phyloP scores from a whole-genome alignment of 2,797 vertebrate species.

The Hylomyscus alleni region DNA sequence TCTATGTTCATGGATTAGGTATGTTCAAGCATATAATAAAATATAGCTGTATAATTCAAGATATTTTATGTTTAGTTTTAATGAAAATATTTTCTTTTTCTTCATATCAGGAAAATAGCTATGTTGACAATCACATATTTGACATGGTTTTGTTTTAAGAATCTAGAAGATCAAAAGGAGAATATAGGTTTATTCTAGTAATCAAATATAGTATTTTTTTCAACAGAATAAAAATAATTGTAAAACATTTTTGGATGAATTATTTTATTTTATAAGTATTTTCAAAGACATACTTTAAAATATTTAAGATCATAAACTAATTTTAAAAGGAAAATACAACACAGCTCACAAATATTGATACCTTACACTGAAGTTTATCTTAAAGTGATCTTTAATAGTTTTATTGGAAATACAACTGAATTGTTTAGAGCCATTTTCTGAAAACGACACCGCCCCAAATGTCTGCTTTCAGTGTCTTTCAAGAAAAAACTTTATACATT shows the following conservation, averaged over 20 bases:
- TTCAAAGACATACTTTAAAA: neutral
- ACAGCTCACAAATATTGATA: neutral
- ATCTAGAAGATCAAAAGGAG: constrained; percentile 16
- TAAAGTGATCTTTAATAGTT: neutral
- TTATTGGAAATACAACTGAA: constrained; percentile 23
- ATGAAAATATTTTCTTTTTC: constrained; percentile 8
- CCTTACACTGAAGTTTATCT: constrained; percentile 37
- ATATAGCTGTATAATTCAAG: neutral
- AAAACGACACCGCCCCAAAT: neutral
- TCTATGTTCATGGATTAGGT: neutral
- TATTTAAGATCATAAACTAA: neutral
- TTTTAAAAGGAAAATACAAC: neutral
- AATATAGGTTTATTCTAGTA: neutral
- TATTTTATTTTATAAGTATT: neutral
- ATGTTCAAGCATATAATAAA: constrained; percentile 25
- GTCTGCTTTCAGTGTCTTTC: constrained; percentile 13
- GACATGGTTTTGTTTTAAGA: neutral
- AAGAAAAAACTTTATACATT: neutral
- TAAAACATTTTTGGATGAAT: constrained; percentile 17
- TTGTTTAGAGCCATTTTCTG: neutral
- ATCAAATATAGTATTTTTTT: constrained; percentile 25
- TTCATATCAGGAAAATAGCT: constrained; percentile 17
- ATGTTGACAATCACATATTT: constrained; percentile 19
- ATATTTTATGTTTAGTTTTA: constrained; percentile 24
- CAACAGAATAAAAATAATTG: constrained; percentile 10